These are phyloP conservation scores for Hassar affinis DNA, from an alignment of 2,113 vertebrate genomes.

Conservation along the genomic window DNA sequence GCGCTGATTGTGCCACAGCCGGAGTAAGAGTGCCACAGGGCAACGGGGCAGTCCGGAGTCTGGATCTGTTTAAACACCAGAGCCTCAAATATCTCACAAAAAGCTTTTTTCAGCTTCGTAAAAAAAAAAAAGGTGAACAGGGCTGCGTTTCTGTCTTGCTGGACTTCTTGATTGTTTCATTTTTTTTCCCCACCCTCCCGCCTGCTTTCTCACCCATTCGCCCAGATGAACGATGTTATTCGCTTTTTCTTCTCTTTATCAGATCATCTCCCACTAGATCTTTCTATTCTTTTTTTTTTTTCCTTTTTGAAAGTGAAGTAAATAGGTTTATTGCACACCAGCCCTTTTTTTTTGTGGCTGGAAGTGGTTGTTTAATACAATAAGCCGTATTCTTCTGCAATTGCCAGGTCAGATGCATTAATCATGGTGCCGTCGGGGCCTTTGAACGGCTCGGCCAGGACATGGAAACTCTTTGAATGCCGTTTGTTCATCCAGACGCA, in stretches of 20 bases:
- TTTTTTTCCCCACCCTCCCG: neutral
- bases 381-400: conserved; percentile 74
- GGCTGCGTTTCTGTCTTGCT: neutral
- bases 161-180: conserved; percentile 8
- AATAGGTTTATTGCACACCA: conserved; percentile 55
- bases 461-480: conserved; percentile 75
- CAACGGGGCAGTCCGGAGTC: conserved; percentile 25
- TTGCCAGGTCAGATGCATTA: conserved; percentile 76
- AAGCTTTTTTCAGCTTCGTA: neutral
- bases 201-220: conserved; percentile 3
- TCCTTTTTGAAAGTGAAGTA: conserved; percentile 63
- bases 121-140: conserved; percentile 25
- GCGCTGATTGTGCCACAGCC: conserved; percentile 44
- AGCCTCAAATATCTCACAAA: neutral
- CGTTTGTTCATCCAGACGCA: conserved; percentile 70
- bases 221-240: conserved; percentile 65
- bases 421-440: conserved; percentile 70
- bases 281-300: conserved; percentile 26
- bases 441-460: conserved; percentile 76
- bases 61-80: conserved; percentile 24
- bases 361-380: conserved; percentile 64
- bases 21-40: conserved; percentile 37
- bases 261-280: conserved; percentile 60
- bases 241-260: conserved; percentile 69
- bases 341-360: conserved; percentile 59